These are phyloP conservation scores for Tragopan temminckii DNA, from an alignment of 2,797 vertebrate species.

Conservation along the genomic window DNA sequence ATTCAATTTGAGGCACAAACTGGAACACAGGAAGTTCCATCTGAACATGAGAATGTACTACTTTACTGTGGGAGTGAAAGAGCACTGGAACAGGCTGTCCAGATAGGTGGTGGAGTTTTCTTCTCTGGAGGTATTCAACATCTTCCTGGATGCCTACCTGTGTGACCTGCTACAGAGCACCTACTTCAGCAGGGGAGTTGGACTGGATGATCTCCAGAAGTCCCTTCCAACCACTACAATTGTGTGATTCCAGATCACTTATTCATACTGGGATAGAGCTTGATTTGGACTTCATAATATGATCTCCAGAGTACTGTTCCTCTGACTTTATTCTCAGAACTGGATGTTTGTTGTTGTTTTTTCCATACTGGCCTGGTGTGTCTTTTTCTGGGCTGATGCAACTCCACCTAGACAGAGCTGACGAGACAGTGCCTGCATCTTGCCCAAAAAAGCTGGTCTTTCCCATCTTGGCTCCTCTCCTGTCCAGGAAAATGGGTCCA, in stretches of 20 bases:
- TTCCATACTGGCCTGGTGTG: background rate
- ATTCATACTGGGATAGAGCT: background rate
- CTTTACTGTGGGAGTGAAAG: background rate
- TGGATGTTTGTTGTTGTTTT: background rate
- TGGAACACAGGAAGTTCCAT: background rate
- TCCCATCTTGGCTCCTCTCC: background rate
- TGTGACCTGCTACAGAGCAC: background rate
- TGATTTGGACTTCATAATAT: background rate
- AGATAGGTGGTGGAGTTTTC: background rate
- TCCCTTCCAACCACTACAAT: background rate
- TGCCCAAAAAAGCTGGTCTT: background rate
- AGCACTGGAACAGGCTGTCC: background rate
- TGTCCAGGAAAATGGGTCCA: slow-evolving; percentile 17
- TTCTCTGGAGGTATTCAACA: background rate
- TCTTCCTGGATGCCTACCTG: background rate
- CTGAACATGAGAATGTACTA: background rate
- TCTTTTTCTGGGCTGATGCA: slow-evolving; percentile 20
- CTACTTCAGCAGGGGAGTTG: background rate
- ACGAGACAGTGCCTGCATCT: slow-evolving; percentile 15
- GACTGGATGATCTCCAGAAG: background rate
- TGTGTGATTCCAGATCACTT: background rate
- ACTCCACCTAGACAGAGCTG: slow-evolving; percentile 25
- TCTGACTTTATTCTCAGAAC: background rate
- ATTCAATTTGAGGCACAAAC: background rate
- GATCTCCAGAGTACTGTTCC: background rate